Evolutionary conservation across 2,888 invertebrate species (phyloP), one percentile per base, ranked within the genome.

Genomic region (Pachliopta kotzebuea): DNA sequence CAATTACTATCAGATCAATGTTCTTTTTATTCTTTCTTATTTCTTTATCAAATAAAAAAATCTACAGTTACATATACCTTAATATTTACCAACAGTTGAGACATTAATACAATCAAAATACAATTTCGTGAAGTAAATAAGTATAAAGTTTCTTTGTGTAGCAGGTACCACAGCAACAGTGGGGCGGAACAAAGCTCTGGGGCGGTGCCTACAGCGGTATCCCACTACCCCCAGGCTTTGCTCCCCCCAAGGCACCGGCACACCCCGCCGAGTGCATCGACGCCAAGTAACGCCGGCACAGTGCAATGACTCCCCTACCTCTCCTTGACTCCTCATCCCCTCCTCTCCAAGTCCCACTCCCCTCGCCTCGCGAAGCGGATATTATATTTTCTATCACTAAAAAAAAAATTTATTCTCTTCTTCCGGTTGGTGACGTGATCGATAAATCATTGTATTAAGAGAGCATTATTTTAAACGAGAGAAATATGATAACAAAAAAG

Each of bases 401-500:
- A 64, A 76, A 76, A 42, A 31, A 37, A 49, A 52, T 78, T 74
- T 80, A 80, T 77, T 80, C 76, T 79, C 78, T 83, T 81, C 50
- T 52, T 83, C 85, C 83, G 83, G 37, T 84, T 85, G 88, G 85
- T 84, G 85, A 88, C 80, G 85, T 87, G 84, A 88, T 85, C 85
- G 87, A 89, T 84, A 91, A 90, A 90, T 90, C 90, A 90, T 90
- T 90, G 90, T 90, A 90, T 85, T 86, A 85, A 86, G 86, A 86
- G 88, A 90, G 84, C 86, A 86, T 91, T 37, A 90, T 90, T 90
- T 88, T 90, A 90, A 65, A 90, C 83, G 86, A 90, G 90, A 91
- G 90, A 89, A 90, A 90, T 89, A 91, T 90, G 90, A 90, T 90
- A 90, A 90, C 90, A 87, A 88, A 86, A 37, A 88, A 90, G 87